Evolutionary conservation across 2,888 invertebrate species (phyloP), one percentile per base, ranked within the genome.

Genomic region (Sinodicranocentrus sp.): DNA sequence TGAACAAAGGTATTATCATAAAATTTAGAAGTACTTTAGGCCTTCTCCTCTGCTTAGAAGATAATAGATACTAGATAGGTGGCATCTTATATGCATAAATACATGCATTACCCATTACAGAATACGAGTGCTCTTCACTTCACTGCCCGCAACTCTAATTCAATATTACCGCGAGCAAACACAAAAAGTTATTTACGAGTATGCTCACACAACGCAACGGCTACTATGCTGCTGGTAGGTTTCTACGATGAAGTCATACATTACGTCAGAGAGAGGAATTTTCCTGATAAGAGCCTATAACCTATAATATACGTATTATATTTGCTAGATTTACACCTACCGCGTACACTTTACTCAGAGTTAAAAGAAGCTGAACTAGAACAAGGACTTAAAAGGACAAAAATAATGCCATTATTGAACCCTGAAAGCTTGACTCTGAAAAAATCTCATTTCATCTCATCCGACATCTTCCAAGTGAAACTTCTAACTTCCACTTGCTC

Each of bases 1-100:
- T 77, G 57, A 15, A n/a, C 75, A 39, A 68, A 68, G 67, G 77
- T 39, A 77, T 77, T 77, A 77, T 68, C 76, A 68, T 68, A 68
- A 77, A 77, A 68, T 77, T 65, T 77, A 43, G 67, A 57, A 68
- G 77, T 13, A 19, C 67, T 67, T 26, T 67, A 33, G 6, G n/a
- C n/a, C 52, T 52, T 17, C n/a, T n/a, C n/a, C 52, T 52, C 8
- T 39, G 6, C 39, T 39, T 39, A n/a, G n/a, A n/a, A n/a, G n/a
- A n/a, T n/a, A n/a, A n/a, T n/a, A n/a, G n/a, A n/a, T n/a, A n/a
- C n/a, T n/a, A n/a, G n/a, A n/a, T n/a, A n/a, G n/a, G n/a, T n/a
- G n/a, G n/a, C n/a, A n/a, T n/a, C n/a, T n/a, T n/a, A n/a, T n/a
- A n/a, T n/a, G n/a, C n/a, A n/a, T n/a, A n/a, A n/a, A n/a, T n/a